Evolutionary conservation across 1,140 invertebrate species (phyloP).

Genomic region (Fopius arisanus): DNA sequence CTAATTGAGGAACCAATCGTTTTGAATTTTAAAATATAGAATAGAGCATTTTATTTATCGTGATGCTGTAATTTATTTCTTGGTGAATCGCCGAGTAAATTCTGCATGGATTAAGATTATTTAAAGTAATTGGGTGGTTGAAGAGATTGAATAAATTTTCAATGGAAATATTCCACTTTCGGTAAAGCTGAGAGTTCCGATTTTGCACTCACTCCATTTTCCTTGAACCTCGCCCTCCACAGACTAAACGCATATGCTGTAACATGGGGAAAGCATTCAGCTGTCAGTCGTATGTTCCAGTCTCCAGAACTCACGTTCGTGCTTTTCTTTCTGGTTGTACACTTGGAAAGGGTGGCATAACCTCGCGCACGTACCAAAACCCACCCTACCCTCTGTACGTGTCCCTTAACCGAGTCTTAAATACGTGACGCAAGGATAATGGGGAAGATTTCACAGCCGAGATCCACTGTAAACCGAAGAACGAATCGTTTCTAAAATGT

Average conservation of each 20-base stretch:
- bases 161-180: background rate
- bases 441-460: slow-evolving; percentile 44
- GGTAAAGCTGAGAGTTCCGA: background rate
- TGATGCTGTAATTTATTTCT: too few species aligned
- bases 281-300: background rate
- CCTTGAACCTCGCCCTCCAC: background rate
- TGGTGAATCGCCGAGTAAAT: too few species aligned
- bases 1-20: too few species aligned
- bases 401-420: slow-evolving; percentile 58
- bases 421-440: slow-evolving; percentile 57
- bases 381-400: slow-evolving; percentile 42
- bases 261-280: slow-evolving; percentile 3
- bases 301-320: slow-evolving; percentile 30
- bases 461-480: slow-evolving; percentile 51
- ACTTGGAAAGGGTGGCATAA: background rate
- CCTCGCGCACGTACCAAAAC: slow-evolving; percentile 32
- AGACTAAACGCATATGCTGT: slow-evolving; percentile 8
- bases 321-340: slow-evolving; percentile 35
- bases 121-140: too few species aligned
- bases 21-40: too few species aligned
- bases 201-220: background rate
- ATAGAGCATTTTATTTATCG: too few species aligned
- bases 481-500: slow-evolving; percentile 30
- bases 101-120: too few species aligned
- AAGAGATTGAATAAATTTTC: background rate